phyloP scores from a whole-genome alignment of 1,140 invertebrate species.

The Drosophila quadrilineata region DNA sequence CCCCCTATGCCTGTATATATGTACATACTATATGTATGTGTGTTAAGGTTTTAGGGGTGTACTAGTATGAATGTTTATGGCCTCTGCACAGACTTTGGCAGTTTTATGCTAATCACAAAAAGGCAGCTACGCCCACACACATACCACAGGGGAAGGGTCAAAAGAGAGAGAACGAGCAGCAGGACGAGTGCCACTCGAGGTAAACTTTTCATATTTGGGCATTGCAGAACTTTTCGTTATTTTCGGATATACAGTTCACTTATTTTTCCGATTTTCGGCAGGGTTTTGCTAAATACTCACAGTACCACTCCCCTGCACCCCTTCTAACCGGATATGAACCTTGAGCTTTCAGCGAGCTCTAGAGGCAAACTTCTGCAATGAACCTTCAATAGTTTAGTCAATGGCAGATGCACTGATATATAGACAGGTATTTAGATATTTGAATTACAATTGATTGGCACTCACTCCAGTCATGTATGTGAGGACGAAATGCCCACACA shows the following conservation, averaged over 20 bases:
- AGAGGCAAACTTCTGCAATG: constrained; percentile 35
- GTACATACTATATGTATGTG: constrained; percentile 29
- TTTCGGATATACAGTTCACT: constrained; percentile 36
- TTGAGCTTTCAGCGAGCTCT: constrained; percentile 39
- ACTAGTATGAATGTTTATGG: constrained; percentile 62
- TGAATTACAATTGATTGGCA: constrained; percentile 16
- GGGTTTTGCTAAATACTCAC: constrained; percentile 62
- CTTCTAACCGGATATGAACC: no score
- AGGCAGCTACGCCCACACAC: constrained; percentile 38
- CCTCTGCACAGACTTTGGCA: constrained; percentile 62
- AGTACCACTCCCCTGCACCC: constrained; percentile 1
- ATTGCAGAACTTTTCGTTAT: constrained; percentile 49
- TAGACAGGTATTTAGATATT: constrained; percentile 2
- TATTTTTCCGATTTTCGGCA: constrained; percentile 56
- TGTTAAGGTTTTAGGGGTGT: constrained; percentile 25
- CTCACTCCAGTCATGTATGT: neutral
- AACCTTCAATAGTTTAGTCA: constrained; percentile 26
- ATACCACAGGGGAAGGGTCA: neutral
- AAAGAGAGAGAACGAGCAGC: neutral
- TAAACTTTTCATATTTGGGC: constrained; percentile 70
- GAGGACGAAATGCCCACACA: neutral
- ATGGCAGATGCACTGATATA: neutral
- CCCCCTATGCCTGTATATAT: constrained; percentile 28
- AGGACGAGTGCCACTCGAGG: constrained; percentile 37
- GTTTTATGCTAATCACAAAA: constrained; percentile 77